phyloP scores from a whole-genome alignment of 2,113 vertebrate species.

The Speoplatyrhinus poulsoni region DNA sequence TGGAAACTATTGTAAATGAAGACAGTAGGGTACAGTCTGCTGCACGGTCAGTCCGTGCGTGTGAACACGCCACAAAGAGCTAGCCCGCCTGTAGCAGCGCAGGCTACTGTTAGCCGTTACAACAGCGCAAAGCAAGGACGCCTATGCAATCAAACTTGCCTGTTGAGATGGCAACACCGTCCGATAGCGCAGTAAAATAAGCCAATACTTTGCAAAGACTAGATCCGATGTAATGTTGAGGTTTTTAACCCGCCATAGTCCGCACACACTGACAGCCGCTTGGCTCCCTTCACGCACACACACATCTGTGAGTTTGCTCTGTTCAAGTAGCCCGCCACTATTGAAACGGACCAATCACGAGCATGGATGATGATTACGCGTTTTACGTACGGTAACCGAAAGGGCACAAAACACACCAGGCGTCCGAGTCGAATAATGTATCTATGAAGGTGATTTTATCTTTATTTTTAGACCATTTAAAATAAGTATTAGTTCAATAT shows the following conservation, averaged over 20 bases:
- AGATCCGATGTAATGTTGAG: too few species aligned
- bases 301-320: slow-evolving; percentile 41
- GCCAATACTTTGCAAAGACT: background rate
- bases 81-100: too few species aligned
- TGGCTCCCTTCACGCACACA: slow-evolving; percentile 19
- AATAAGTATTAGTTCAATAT: too few species aligned
- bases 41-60: too few species aligned
- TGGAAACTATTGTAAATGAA: too few species aligned
- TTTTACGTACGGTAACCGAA: slow-evolving; percentile 43
- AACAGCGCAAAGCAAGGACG: background rate
- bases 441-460: too few species aligned
- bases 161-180: slow-evolving; percentile 51
- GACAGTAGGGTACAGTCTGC: too few species aligned
- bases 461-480: too few species aligned
- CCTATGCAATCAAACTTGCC: slow-evolving; percentile 21
- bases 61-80: too few species aligned
- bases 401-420: background rate
- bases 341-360: slow-evolving; percentile 91
- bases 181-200: background rate
- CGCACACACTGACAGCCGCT: background rate
- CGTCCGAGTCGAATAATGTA: background rate
- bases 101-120: slow-evolving; percentile 6
- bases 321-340: slow-evolving; percentile 99
- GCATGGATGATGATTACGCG: slow-evolving; percentile 11
- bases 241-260: slow-evolving; percentile 32